phyloP scores from a whole-genome alignment of 2,113 vertebrate species.

The Anas platyrhynchos region DNA sequence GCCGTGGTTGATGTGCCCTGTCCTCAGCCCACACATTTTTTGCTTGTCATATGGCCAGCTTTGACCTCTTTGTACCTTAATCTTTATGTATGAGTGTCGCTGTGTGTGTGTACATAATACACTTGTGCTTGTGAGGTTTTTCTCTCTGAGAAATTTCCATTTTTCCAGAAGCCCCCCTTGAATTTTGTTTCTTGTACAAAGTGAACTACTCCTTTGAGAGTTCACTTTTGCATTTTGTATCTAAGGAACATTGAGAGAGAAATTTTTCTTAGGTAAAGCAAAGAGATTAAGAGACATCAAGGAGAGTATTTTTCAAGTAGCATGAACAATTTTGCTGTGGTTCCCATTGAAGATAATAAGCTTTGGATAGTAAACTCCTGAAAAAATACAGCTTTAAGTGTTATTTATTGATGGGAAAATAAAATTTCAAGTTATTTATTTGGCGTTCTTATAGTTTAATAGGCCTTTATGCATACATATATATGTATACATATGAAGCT shows the following conservation, averaged over 20 bases:
- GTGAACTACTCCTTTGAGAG: background rate
- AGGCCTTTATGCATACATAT: background rate
- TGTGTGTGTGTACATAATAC: background rate
- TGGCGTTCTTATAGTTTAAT: background rate
- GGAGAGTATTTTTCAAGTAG: background rate
- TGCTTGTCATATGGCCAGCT: background rate
- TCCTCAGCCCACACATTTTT: background rate
- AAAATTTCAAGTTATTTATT: background rate
- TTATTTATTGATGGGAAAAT: background rate
- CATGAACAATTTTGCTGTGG: background rate
- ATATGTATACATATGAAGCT: background rate
- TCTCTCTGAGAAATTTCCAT: background rate
- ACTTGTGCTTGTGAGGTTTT: background rate
- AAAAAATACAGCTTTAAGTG: background rate
- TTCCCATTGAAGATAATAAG: background rate
- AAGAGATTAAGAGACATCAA: background rate
- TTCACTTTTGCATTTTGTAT: background rate
- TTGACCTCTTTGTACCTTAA: background rate
- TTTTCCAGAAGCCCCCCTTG: background rate
- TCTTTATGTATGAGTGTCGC: background rate
- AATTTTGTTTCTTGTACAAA: background rate
- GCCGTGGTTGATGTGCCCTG: background rate
- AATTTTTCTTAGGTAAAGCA: background rate
- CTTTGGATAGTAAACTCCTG: background rate
- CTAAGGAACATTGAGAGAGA: background rate